These are phyloP conservation scores for Colletes latitarsis DNA, from an alignment of 1,140 invertebrate genomes.

Conservation along the genomic window DNA sequence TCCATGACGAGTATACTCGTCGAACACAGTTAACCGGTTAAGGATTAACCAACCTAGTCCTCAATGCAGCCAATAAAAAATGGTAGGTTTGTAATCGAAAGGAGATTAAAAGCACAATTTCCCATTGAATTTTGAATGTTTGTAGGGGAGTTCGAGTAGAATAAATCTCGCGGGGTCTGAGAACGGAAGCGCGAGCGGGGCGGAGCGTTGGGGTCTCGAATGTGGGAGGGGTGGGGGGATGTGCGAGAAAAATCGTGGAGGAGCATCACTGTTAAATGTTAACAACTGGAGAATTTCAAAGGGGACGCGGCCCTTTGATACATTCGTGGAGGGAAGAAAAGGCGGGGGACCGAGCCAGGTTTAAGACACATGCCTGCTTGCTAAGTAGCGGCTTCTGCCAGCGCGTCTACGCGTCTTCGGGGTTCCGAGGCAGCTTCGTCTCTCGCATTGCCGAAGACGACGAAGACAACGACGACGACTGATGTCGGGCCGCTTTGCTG, in stretches of 20 bases:
- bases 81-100: too few relatives aligned
- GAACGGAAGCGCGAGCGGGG: neutral
- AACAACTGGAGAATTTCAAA: constrained; percentile 70
- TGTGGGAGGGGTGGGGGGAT: constrained; percentile 21
- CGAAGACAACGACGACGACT: constrained; percentile 61
- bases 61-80: too few relatives aligned
- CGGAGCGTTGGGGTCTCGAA: neutral
- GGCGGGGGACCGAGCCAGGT: constrained; percentile 34
- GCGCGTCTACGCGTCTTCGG: constrained; percentile 62
- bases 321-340: constrained; percentile 49
- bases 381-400: constrained; percentile 68
- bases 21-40: too few relatives aligned
- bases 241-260: constrained; percentile 62
- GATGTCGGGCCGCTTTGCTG: constrained; percentile 74
- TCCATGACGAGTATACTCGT: too few relatives aligned
- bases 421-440: constrained; percentile 56
- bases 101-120: too few relatives aligned
- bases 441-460: constrained; percentile 61
- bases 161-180: too few relatives aligned
- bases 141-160: too few relatives aligned
- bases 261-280: constrained; percentile 70
- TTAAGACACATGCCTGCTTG: constrained; percentile 69
- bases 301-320: constrained; percentile 68
- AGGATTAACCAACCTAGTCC: too few relatives aligned
- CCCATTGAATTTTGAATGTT: too few relatives aligned